Evolutionary conservation across 2,797 vertebrate species (phyloP).

Genomic region (Danio tinwini): DNA sequence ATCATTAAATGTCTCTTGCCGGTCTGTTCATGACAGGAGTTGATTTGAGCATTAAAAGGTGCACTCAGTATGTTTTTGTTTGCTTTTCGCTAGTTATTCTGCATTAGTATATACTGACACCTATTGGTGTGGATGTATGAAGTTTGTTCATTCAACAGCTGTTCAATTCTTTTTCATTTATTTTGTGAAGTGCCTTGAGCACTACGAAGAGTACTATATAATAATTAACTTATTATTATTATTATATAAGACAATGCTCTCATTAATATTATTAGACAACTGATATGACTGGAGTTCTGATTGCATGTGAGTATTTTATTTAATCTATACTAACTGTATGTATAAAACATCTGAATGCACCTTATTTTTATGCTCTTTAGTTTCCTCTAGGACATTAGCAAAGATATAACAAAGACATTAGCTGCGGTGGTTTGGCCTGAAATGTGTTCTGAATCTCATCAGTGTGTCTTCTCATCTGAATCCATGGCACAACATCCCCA

Average conservation of each 20-base stretch:
- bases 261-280: not conserved
- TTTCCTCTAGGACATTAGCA: not conserved
- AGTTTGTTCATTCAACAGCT: not conserved
- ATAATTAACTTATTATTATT: not conserved
- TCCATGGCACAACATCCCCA: constrained; percentile 57
- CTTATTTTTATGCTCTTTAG: not conserved
- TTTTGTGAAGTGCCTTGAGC: not conserved
- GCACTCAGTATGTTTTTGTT: not conserved
- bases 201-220: not conserved
- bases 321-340: not conserved
- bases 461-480: constrained; percentile 30
- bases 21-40: not conserved
- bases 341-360: not conserved
- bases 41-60: constrained; percentile 6
- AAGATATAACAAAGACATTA: not conserved
- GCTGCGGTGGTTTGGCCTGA: not conserved
- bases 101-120: constrained; percentile 10
- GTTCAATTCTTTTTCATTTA: not conserved
- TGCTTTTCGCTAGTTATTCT: not conserved
- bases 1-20: constrained; percentile 28
- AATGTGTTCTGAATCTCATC: constrained; percentile 34
- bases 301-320: not conserved
- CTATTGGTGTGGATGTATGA: not conserved
- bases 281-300: not conserved
- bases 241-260: not conserved